phyloP scores from a whole-genome alignment of 2,888 invertebrate species.

The Conomelus anceps region DNA sequence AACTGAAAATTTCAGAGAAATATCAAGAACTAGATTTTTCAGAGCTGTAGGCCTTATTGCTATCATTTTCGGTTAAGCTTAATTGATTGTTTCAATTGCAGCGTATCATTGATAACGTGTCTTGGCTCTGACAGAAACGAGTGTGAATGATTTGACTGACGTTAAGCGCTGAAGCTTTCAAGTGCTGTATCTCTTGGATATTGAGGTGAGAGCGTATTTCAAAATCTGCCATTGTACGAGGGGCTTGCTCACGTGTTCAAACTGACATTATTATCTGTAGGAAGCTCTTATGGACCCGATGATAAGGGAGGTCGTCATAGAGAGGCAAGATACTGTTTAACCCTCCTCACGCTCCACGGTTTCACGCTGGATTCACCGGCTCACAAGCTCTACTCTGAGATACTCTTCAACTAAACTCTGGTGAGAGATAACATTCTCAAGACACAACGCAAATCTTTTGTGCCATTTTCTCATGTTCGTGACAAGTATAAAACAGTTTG shows the following conservation, averaged over 20 bases:
- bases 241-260: not conserved
- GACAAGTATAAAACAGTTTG: not conserved
- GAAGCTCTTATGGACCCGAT: not conserved
- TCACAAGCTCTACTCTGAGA: not conserved
- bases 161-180: not conserved
- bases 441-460: not conserved
- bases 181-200: not conserved
- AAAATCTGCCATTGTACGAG: not conserved
- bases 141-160: not conserved
- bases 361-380: not conserved
- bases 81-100: not conserved
- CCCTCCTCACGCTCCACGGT: not conserved
- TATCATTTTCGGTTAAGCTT: not conserved
- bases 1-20: too few relatives aligned
- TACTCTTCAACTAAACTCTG: not conserved
- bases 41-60: too few relatives aligned
- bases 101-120: not conserved
- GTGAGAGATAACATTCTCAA: not conserved
- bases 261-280: not conserved
- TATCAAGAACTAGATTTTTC: too few relatives aligned
- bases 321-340: not conserved
- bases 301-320: not conserved
- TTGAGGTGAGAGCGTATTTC: not conserved
- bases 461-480: not conserved
- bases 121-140: not conserved